Percentiles rank a stretch among this genome's conserved stretches.
These are phyloP conservation scores for Isotomurus palustris DNA, from an alignment of 2,888 invertebrate species.

Conservation along the genomic window DNA sequence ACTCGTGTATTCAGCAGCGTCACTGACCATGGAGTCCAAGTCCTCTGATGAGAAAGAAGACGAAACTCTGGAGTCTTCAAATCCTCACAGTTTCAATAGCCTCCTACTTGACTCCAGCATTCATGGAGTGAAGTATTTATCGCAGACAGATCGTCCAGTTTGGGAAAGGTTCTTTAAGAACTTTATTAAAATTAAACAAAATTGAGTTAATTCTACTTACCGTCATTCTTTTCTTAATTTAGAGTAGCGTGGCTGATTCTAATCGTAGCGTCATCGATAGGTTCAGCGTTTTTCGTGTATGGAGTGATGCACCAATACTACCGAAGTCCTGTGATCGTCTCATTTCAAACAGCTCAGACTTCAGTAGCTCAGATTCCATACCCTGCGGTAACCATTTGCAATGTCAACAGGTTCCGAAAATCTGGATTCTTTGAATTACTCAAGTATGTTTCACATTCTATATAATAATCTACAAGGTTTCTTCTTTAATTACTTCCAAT, in stretches of 20 bases:
- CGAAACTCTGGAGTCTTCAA: too few relatives aligned
- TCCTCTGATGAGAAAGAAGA: too few relatives aligned
- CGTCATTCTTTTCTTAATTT: neutral
- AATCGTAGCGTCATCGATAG: slow-evolving; percentile 19
- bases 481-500: too few relatives aligned
- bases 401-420: slow-evolving; percentile 58
- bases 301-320: slow-evolving; percentile 58
- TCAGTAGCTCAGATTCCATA: slow-evolving; percentile 67
- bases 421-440: too few relatives aligned
- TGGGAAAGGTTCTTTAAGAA: neutral
- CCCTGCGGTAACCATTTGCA: slow-evolving; percentile 78
- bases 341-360: slow-evolving; percentile 67
- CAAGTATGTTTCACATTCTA: neutral
- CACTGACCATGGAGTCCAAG: too few relatives aligned
- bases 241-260: slow-evolving; percentile 9
- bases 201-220: too few relatives aligned
- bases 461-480: too few relatives aligned
- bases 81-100: too few relatives aligned
- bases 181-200: neutral
- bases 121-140: neutral
- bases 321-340: slow-evolving; percentile 69
- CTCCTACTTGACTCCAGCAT: neutral
- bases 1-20: too few relatives aligned
- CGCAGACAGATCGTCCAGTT: neutral
- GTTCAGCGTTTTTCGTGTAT: slow-evolving; percentile 29